A percentile compares a stretch with the other conserved stretches of the same genome.
Evolutionary conservation across 2,888 invertebrate genomes (phyloP).

Genomic region (Sarcophaga caerulescens): DNA sequence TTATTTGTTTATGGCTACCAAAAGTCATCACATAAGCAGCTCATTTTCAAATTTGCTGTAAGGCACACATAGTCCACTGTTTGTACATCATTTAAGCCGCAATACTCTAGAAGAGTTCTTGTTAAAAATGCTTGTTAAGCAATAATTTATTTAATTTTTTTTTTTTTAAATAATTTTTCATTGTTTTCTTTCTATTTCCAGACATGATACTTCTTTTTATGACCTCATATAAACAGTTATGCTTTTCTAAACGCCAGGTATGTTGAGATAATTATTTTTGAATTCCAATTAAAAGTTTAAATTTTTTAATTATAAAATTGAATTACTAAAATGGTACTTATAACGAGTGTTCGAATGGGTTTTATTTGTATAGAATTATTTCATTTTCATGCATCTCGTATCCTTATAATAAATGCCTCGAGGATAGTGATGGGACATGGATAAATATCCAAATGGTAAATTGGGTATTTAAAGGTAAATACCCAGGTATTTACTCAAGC

Average conservation of each 20-base stretch:
- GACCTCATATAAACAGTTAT: constrained; percentile 75
- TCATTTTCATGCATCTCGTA: neutral
- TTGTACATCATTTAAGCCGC: too few relatives aligned
- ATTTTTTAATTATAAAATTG: neutral
- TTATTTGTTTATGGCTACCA: neutral
- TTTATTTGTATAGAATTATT: neutral
- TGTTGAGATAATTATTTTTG: constrained; percentile 31
- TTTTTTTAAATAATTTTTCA: neutral
- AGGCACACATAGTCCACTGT: too few relatives aligned
- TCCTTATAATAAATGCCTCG: too few relatives aligned
- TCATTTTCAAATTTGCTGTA: too few relatives aligned
- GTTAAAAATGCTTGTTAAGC: neutral
- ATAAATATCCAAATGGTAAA: too few relatives aligned
- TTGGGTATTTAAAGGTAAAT: too few relatives aligned
- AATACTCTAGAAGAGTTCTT: neutral
- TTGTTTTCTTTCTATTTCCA: constrained; percentile 72
- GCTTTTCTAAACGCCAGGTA: constrained; percentile 80
- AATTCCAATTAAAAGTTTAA: neutral
- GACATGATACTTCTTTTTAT: constrained; percentile 80
- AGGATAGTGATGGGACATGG: too few relatives aligned
- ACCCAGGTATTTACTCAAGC: too few relatives aligned
- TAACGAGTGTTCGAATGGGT: too few relatives aligned
- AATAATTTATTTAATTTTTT: neutral
- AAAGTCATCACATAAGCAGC: neutral
- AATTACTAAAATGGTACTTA: too few relatives aligned